These are phyloP conservation scores for Hanleya hanleyi DNA, from an alignment of 2,888 invertebrate species.

Conservation along the genomic window DNA sequence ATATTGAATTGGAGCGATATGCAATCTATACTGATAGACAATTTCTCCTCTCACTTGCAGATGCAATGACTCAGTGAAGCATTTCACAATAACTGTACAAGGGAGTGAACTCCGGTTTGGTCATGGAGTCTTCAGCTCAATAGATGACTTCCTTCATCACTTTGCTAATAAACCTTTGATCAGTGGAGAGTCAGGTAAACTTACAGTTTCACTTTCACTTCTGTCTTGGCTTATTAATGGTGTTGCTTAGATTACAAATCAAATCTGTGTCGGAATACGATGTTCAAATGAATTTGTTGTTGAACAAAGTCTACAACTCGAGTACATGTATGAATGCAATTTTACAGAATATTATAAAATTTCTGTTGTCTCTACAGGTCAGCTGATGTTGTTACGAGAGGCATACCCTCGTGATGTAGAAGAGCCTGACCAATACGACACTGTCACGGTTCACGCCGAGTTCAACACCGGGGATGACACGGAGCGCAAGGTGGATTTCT, in stretches of 20 bases:
- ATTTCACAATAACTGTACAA: constrained; percentile 59
- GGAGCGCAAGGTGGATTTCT: constrained; percentile 48
- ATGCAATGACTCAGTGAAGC: constrained; percentile 68
- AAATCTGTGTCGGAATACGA: too few relatives aligned
- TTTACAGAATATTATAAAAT: too few relatives aligned
- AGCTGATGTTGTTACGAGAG: constrained; percentile 56
- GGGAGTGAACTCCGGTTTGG: constrained; percentile 63
- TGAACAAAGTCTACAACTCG: too few relatives aligned
- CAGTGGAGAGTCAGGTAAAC: constrained; percentile 66
- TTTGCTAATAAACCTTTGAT: constrained; percentile 67
- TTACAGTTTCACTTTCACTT: background rate
- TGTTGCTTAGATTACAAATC: too few relatives aligned
- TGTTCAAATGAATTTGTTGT: too few relatives aligned
- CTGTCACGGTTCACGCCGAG: constrained; percentile 66
- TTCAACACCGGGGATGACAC: constrained; percentile 47
- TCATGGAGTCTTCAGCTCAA: constrained; percentile 61
- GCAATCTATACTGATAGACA: too few relatives aligned
- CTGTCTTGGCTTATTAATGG: background rate
- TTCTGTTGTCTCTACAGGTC: too few relatives aligned
- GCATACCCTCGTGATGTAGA: constrained; percentile 64
- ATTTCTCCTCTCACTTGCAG: constrained; percentile 39
- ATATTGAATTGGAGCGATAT: too few relatives aligned
- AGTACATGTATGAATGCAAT: too few relatives aligned
- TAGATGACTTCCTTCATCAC: constrained; percentile 63
- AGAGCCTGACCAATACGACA: constrained; percentile 67